These are phyloP conservation scores for Drosophila neonasuta DNA, from an alignment of 2,888 invertebrate genomes.

Conservation along the genomic window DNA sequence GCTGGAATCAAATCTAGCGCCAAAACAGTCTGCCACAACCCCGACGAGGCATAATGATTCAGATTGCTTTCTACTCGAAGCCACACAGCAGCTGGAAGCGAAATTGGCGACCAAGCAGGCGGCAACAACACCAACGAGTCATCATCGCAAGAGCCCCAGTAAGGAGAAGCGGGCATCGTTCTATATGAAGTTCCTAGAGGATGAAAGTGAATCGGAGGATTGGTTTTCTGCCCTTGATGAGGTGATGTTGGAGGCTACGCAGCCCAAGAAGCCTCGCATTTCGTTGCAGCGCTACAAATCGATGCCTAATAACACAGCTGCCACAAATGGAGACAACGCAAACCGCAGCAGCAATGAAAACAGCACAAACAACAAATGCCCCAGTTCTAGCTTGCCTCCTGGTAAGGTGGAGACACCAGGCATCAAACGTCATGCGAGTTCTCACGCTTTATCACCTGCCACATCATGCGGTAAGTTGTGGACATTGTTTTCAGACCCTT, in stretches of 20 bases:
- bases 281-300: slow-evolving; percentile 79
- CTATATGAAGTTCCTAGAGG: slow-evolving; percentile 79
- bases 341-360: slow-evolving; percentile 12
- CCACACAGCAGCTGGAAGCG: slow-evolving; percentile 78
- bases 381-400: slow-evolving; percentile 12
- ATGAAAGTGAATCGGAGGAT: slow-evolving; percentile 78
- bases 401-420: slow-evolving; percentile 44
- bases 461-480: slow-evolving; percentile 53
- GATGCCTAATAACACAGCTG: slow-evolving; percentile 72
- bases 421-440: slow-evolving; percentile 79
- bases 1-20: slow-evolving; percentile 59
- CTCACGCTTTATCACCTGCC: slow-evolving; percentile 64
- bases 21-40: slow-evolving; percentile 36
- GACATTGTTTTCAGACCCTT: no score
- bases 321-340: slow-evolving; percentile 12
- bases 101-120: slow-evolving; percentile 22
- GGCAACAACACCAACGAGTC: slow-evolving; percentile 53
- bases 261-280: slow-evolving; percentile 71
- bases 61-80: slow-evolving; percentile 76
- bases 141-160: slow-evolving; percentile 2
- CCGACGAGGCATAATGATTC: slow-evolving; percentile 75
- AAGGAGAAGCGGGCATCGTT: slow-evolving; percentile 73
- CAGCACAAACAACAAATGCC: slow-evolving; percentile 8
- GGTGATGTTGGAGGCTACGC: slow-evolving; percentile 65
- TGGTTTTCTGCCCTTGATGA: slow-evolving; percentile 78